Evolutionary conservation across 2,113 vertebrate genomes (phyloP).

Genomic region (Pelodiscus sinensis): DNA sequence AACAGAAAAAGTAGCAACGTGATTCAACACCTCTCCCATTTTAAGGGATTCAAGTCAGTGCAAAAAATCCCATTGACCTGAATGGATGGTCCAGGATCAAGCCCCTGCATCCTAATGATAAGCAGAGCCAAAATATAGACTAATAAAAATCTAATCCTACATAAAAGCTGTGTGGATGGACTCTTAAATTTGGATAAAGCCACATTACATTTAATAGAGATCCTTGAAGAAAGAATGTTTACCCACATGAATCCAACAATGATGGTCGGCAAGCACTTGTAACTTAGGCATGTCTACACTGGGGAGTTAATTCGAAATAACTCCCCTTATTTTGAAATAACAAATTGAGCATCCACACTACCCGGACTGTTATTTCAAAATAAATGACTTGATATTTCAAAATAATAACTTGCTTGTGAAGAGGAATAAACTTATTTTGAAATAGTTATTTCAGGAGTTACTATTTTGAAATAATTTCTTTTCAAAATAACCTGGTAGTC

Average conservation of each 20-base stretch:
- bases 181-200: not conserved
- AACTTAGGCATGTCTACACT: not conserved
- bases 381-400: no score
- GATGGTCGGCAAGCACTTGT: constrained; percentile 11
- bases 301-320: no score
- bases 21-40: not conserved
- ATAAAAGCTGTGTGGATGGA: constrained; percentile 4
- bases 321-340: no score
- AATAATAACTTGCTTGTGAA: no score
- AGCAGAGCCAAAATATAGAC: constrained; percentile 13
- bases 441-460: no score
- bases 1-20: not conserved
- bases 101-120: not conserved
- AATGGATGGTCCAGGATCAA: constrained; percentile 19
- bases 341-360: no score
- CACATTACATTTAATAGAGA: constrained; percentile 26
- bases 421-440: no score
- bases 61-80: not conserved
- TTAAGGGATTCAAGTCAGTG: not conserved
- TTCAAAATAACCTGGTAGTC: no score
- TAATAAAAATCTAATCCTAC: not conserved
- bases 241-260: not conserved
- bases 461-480: no score
- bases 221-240: constrained; percentile 8
- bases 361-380: no score